Base-by-base conservation (phyloP, 2,888 invertebrate species). In the Chrysomela aeneicollis region DNA sequence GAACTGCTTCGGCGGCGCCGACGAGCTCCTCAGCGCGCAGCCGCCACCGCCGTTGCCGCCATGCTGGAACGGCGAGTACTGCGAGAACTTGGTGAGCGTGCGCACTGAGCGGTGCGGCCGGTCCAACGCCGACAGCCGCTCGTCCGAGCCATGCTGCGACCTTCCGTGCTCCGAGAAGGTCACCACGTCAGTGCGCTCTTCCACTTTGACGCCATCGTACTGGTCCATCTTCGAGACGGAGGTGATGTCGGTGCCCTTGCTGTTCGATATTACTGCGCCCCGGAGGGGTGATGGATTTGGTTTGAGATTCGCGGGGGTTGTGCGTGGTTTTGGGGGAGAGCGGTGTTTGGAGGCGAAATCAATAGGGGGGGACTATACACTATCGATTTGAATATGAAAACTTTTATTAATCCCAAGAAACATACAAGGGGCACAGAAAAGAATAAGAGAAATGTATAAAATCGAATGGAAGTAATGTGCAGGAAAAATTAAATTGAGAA, bases 221-320 rank as follows among this genome's bases (percentile, higher is more conserved):
- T 65, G 67, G 42, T 68, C 73, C 64, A 69, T 72, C 42, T 64
- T 71, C 17, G 64, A 68, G 12, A 66, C 63, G 10, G 80, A 80
- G 2, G 80, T 78, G 42, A 80, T 76, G 61, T 81, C 81, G 0
- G 79, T 76, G 19, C 54, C 57, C 22, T 76, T 68, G 47, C 74
- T 76, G 49, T 77, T 70, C 1, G 68, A 62, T 22, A 64, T 35
- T 8, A 62, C 32, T 4, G 42, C n/a, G 6, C 9, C 35, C 5
- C 2, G 9, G 35, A 26, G 26, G 6, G 26, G 26, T 26, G 26
- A 26, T 26, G 4, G n/a, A n/a, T n/a, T n/a, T n/a, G n/a, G n/a
- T n/a, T n/a, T n/a, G n/a, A n/a, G n/a, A n/a, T n/a, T n/a, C n/a
- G n/a, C n/a, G n/a, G n/a, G n/a, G n/a, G n/a, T n/a, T n/a, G n/a